Base-by-base conservation (phyloP, 1,140 invertebrate genomes). In the Vanessa atalanta region DNA sequence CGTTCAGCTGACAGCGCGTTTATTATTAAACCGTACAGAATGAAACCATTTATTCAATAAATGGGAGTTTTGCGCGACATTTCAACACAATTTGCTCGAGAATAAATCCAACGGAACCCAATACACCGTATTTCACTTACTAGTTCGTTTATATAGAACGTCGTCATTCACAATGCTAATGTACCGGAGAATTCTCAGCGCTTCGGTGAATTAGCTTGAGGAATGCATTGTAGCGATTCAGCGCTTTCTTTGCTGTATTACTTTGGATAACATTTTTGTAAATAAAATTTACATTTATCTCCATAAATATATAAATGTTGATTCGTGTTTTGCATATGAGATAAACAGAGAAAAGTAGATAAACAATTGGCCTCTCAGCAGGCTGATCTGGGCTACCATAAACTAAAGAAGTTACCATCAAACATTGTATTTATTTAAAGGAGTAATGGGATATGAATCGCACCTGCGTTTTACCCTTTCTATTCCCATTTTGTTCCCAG, bases 31-130 rank as follows among this genome's bases (percentile, higher is more conserved):
- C 57, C 57, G 57, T 61, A 5, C 57, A 15, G 31, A 61, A 16
- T 37, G 57, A 61, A 14, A 61, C 57, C 57, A 61, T 61, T 61
- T 61, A 61, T 61, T 37, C 57, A 61, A 61, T 37, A 61, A 61
- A 61, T 61, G 57, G 57, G 26, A 23, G 57, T 61, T 61, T 61
- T 61, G 57, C 26, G 57, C 57, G 57, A 61, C 57, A 61, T 61
- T 61, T 61, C 57, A 37, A 61, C 31, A 61, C 57, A 61, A 61
- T 61, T 61, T 61, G 57, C 57, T 61, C 57, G 57, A 61, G 57
- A 61, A 61, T 61, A 61, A 61, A 61, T 61, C 57, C 57, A n/a
- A 61, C 57, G 7, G 57, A 61, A 61, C 57, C 57, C 57, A 61
- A 61, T 61, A 61, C 57, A 57, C 16, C 53, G 57, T 61, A 61